These are phyloP conservation scores for Alauda arvensis DNA, from an alignment of 2,797 vertebrate species.

Conservation along the genomic window DNA sequence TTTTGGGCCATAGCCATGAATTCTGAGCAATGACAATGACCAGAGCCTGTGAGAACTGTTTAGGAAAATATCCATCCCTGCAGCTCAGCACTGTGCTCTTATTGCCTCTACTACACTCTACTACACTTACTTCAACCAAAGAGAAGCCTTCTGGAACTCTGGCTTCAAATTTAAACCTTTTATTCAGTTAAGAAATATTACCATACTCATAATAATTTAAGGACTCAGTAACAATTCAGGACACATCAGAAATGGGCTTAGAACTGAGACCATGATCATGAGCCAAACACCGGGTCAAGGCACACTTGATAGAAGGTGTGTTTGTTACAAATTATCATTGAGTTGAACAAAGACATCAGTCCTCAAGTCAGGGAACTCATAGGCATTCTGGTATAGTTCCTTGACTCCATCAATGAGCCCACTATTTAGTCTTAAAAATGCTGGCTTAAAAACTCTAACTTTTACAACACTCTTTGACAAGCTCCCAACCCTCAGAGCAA, in stretches of 20 bases:
- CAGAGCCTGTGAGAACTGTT: neutral
- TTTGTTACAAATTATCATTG: neutral
- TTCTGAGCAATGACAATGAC: neutral
- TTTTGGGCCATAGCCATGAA: neutral
- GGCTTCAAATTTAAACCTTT: neutral
- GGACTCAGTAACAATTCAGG: neutral
- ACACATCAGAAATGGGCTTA: neutral
- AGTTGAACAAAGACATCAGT: neutral
- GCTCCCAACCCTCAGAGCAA: neutral
- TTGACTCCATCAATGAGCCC: neutral
- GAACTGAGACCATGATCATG: neutral
- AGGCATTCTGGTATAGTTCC: neutral
- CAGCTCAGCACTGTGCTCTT: accelerated
- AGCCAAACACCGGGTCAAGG: accelerated
- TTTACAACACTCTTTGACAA: neutral
- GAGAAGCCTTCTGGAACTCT: neutral
- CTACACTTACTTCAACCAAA: neutral
- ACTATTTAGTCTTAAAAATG: neutral
- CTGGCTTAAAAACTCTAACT: neutral
- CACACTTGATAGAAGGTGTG: accelerated
- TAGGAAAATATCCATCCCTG: neutral
- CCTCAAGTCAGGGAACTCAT: neutral
- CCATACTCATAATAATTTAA: neutral
- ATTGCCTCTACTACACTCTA: neutral
- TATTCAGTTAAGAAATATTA: neutral